phyloP scores from a whole-genome alignment of 2,888 invertebrate species.

The Drosophila eohydei region DNA sequence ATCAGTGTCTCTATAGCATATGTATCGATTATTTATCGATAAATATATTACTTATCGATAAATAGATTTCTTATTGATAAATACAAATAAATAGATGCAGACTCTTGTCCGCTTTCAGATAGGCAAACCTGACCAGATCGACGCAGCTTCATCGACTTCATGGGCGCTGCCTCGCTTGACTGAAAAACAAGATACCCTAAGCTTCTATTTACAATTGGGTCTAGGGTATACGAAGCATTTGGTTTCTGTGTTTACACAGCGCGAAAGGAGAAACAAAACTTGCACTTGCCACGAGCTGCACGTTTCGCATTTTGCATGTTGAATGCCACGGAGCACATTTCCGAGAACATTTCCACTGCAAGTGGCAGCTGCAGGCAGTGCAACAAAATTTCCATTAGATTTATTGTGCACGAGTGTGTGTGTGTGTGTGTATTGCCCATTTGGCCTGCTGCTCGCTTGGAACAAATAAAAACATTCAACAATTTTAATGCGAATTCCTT shows the following conservation, averaged over 20 bases:
- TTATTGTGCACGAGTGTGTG: constrained; percentile 3
- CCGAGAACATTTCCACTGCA: constrained; percentile 53
- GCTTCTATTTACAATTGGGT: neutral
- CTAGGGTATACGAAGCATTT: constrained; percentile 16
- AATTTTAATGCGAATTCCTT: constrained; percentile 79
- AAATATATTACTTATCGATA: too few relatives aligned
- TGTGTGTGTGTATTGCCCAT: constrained; percentile 33
- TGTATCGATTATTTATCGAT: constrained; percentile 1
- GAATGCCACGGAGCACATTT: constrained; percentile 50
- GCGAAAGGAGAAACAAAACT: constrained; percentile 1
- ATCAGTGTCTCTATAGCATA: too few relatives aligned
- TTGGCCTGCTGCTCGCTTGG: constrained; percentile 70
- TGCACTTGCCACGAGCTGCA: constrained; percentile 40
- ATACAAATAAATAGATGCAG: too few relatives aligned
- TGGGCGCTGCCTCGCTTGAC: too few relatives aligned
- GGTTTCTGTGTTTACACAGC: constrained; percentile 25
- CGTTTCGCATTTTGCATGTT: constrained; percentile 34
- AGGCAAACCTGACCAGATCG: too few relatives aligned
- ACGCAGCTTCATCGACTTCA: too few relatives aligned
- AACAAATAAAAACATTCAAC: constrained; percentile 81
- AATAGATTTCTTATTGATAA: too few relatives aligned
- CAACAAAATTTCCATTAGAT: constrained; percentile 60
- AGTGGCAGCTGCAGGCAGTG: constrained; percentile 32
- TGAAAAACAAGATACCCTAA: neutral
- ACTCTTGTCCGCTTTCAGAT: too few relatives aligned